Base-by-base conservation (phyloP, 1,140 invertebrate genomes). In the Drosophila auraria region DNA sequence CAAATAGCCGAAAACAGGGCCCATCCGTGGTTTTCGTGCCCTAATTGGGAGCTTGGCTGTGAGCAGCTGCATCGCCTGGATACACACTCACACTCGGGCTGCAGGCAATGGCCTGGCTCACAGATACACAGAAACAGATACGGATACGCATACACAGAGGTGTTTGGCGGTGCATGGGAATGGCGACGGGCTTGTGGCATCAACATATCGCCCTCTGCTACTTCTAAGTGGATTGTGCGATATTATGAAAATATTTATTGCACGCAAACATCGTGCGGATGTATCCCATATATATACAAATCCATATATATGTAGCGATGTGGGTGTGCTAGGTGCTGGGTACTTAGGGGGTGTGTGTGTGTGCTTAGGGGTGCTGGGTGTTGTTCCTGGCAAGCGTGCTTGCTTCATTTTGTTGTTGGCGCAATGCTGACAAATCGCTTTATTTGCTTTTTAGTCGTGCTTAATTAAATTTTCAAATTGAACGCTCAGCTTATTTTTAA, bases 241-340 rank as follows among this genome's bases (percentile, higher is more conserved):
- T 80, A 90, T 81, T 89, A 81, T 90, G 78, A 81, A 86, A 87
- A 87, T 90, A 90, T 90, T 87, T 90, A 90, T 90, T 64, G 64
- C 81, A 89, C 78, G 69, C 84, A 89, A 83, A 83, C 69, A 75
- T 45, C 42, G 65, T 50, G 61, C 27, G 49, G 17, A 64, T 62
- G 57, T 54, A 45, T 53, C 56, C 56, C 17, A 38, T 57, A 57
- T 54, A 62, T 49, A 53, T 76, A 45, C n/a, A 38, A 36, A 33
- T 53, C 6, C n/a, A 30, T 33, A 11, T 45, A 53, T 17, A 38
- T 61, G 59, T 78, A 23, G 53, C 14, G 30, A 14, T 38, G 40
- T 53, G 51, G 53, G 40, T 36, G 69, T 30, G 23, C n/a, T 51
- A n/a, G 56, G 64, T 33, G 53, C 20, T 15, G 14, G 20, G 44